phyloP scores from a whole-genome alignment of 2,888 invertebrate genomes.

The Andricus quercusramuli region DNA sequence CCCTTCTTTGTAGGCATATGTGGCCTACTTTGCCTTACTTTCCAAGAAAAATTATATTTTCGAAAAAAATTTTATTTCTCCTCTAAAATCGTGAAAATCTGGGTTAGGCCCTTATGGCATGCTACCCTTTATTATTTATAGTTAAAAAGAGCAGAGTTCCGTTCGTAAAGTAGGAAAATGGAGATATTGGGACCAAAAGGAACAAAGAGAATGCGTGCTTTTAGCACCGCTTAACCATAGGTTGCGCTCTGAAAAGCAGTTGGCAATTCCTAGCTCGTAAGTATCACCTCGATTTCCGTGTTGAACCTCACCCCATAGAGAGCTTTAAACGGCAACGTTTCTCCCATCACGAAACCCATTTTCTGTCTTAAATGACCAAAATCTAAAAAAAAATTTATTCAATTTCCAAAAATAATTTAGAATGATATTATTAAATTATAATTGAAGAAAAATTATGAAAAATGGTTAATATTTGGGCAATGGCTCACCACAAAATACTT shows the following conservation, averaged over 20 bases:
- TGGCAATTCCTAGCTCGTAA: slow-evolving; percentile 6
- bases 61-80: no score
- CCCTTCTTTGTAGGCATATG: no score
- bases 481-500: no score
- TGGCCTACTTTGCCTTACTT: no score
- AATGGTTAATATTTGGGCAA: no score
- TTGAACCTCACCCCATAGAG: background rate
- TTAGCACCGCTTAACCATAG: slow-evolving; percentile 7
- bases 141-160: background rate
- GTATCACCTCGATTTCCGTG: background rate
- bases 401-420: no score
- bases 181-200: slow-evolving; percentile 6
- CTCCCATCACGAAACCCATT: background rate
- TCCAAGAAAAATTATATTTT: no score
- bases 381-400: no score
- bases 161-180: background rate
- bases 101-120: no score
- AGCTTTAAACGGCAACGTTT: slow-evolving; percentile 29
- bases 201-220: background rate
- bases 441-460: no score
- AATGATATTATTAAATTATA: no score
- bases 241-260: background rate
- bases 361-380: background rate
- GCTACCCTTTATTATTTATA: background rate
- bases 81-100: no score